Conservation (phyloP, 2,797 vertebrate genomes). For the Psittacula echo region DNA sequence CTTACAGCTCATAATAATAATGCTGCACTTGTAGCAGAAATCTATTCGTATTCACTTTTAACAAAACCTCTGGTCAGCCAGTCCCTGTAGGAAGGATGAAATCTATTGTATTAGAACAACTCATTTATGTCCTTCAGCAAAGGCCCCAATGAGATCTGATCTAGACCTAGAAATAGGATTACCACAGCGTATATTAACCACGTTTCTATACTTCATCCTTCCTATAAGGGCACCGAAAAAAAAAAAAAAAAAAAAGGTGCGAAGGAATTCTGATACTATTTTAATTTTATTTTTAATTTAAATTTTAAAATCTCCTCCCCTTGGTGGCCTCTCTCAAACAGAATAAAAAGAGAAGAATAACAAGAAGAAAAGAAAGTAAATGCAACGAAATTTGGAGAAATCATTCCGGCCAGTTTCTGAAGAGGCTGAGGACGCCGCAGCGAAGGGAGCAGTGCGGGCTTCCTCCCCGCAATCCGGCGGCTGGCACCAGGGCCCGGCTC, state of each 20-base stretch:
- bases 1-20: conserved; percentile 84
- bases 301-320: not conserved
- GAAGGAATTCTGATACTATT: not conserved
- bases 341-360: not conserved
- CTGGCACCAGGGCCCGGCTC: not conserved
- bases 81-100: conserved; percentile 83
- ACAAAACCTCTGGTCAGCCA: conserved; percentile 85
- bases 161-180: conserved; percentile 83
- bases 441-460: not conserved
- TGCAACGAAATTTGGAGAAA: not conserved
- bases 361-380: not conserved
- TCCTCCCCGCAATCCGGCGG: not conserved
- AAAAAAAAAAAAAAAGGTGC: not conserved
- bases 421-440: not conserved
- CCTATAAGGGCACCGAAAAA: not conserved
- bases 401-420: not conserved
- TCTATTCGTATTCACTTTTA: conserved; percentile 84
- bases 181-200: conserved; percentile 76
- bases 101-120: conserved; percentile 84
- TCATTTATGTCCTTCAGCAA: conserved; percentile 84
- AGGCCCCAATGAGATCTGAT: conserved; percentile 82
- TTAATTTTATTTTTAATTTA: conserved; percentile 7
- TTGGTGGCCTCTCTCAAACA: not conserved
- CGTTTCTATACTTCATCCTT: conserved; percentile 58
- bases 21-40: conserved; percentile 82